A percentile compares a stretch with the other conserved stretches of the same genome.
Conservation (phyloP, 2,888 invertebrate species). For the Ichneumoninae sp. region DNA sequence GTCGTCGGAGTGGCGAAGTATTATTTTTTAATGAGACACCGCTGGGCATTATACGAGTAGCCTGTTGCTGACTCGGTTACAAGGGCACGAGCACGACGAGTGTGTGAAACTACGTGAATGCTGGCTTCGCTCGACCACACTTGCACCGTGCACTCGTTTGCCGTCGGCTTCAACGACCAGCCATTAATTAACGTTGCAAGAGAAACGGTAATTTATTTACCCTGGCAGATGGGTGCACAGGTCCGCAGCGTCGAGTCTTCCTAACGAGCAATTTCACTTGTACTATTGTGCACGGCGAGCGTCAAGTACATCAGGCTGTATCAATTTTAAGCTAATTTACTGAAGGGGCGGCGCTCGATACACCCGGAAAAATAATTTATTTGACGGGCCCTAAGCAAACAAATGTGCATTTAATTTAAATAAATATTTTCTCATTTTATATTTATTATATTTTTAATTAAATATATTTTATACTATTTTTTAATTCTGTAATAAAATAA, state of each 20-base stretch:
- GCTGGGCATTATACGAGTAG: constrained; percentile 30
- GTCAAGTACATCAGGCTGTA: not conserved
- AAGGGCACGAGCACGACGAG: constrained; percentile 21
- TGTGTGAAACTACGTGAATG: not conserved
- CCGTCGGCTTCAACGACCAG: not conserved
- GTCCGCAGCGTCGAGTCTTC: not conserved
- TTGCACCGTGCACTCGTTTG: not conserved
- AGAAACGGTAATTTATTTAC: constrained; percentile 19
- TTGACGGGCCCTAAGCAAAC: too few relatives aligned
- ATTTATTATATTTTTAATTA: too few relatives aligned
- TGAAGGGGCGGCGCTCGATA: too few relatives aligned
- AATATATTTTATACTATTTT: too few relatives aligned
- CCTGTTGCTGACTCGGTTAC: constrained; percentile 50
- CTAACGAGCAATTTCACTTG: constrained; percentile 23
- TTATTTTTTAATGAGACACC: constrained; percentile 41
- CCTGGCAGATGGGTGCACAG: not conserved
- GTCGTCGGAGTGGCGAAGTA: not conserved
- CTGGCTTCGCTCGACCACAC: not conserved
- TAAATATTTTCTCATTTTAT: too few relatives aligned
- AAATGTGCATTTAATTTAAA: too few relatives aligned
- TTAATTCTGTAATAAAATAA: too few relatives aligned
- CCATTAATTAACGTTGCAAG: constrained; percentile 26
- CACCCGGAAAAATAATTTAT: too few relatives aligned
- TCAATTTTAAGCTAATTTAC: not conserved
- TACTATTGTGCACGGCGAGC: not conserved